phyloP scores from a whole-genome alignment of 2,113 vertebrate species.

The Oenanthe oenanthe region DNA sequence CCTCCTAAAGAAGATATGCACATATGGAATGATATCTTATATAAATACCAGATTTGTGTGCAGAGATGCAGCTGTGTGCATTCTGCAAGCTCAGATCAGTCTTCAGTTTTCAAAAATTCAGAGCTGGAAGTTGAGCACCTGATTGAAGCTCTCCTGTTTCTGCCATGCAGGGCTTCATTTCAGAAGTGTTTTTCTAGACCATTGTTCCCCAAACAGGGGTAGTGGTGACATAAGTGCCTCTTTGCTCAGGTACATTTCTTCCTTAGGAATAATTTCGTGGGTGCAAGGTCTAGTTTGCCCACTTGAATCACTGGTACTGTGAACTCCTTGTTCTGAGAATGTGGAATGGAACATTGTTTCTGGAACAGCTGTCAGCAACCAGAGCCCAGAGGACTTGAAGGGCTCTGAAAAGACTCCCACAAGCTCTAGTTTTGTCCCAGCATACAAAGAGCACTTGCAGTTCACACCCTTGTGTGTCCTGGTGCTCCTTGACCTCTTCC shows the following conservation, averaged over 20 bases:
- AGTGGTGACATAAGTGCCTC: not conserved
- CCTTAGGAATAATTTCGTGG: not conserved
- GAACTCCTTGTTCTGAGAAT: not conserved
- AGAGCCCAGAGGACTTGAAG: not conserved
- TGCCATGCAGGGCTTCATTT: not conserved
- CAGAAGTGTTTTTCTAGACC: not conserved
- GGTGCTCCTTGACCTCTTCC: not conserved
- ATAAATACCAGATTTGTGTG: slow-evolving; percentile 47
- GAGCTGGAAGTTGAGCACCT: not conserved
- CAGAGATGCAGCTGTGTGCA: not conserved
- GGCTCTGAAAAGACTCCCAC: not conserved
- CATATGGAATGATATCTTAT: not conserved
- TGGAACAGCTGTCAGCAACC: not conserved
- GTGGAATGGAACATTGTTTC: not conserved
- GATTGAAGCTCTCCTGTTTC: not conserved
- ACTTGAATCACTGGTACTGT: not conserved
- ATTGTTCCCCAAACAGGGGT: not conserved
- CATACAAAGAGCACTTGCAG: not conserved
- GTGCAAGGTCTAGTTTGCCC: not conserved
- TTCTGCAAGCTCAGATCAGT: not conserved
- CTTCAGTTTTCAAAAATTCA: not conserved
- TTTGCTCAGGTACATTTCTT: not conserved
- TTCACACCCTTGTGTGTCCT: not conserved
- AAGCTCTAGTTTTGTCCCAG: not conserved
- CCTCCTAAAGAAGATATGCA: not conserved